Evolutionary conservation across 2,113 vertebrate genomes (phyloP).

Genomic region (Trogon surrucura): DNA sequence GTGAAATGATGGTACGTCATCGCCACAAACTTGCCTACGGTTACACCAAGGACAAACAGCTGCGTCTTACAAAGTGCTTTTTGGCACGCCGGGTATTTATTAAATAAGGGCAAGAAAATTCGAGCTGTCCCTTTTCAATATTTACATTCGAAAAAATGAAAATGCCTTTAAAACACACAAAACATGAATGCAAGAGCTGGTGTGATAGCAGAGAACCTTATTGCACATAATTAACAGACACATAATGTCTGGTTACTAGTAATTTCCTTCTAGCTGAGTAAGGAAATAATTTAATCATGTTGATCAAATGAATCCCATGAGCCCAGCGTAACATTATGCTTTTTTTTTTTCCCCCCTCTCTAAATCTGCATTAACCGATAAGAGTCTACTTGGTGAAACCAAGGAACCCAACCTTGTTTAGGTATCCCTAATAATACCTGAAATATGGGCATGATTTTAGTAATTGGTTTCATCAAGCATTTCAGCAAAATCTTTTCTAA

Average conservation of each 20-base stretch:
- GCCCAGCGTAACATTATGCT: slow-evolving; percentile 84
- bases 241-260: slow-evolving; percentile 92
- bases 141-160: slow-evolving; percentile 75
- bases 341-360: neutral
- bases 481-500: slow-evolving; percentile 39
- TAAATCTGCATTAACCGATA: slow-evolving; percentile 82
- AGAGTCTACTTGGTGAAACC: slow-evolving; percentile 79
- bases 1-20: neutral
- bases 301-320: slow-evolving; percentile 90
- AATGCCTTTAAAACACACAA: slow-evolving; percentile 75
- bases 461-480: slow-evolving; percentile 55
- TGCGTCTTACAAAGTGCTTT: slow-evolving; percentile 31
- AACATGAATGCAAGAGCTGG: slow-evolving; percentile 75
- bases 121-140: slow-evolving; percentile 67
- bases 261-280: slow-evolving; percentile 92
- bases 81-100: slow-evolving; percentile 60
- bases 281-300: slow-evolving; percentile 94
- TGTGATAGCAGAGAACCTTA: slow-evolving; percentile 83
- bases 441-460: slow-evolving; percentile 61
- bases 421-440: slow-evolving; percentile 64
- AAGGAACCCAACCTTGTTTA: slow-evolving; percentile 64
- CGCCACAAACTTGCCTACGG: slow-evolving; percentile 3
- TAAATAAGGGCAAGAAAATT: slow-evolving; percentile 70
- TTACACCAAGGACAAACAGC: slow-evolving; percentile 51
- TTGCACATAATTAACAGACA: slow-evolving; percentile 87